Evolutionary conservation across 2,797 vertebrate species (phyloP).

Genomic region (Otus scops): DNA sequence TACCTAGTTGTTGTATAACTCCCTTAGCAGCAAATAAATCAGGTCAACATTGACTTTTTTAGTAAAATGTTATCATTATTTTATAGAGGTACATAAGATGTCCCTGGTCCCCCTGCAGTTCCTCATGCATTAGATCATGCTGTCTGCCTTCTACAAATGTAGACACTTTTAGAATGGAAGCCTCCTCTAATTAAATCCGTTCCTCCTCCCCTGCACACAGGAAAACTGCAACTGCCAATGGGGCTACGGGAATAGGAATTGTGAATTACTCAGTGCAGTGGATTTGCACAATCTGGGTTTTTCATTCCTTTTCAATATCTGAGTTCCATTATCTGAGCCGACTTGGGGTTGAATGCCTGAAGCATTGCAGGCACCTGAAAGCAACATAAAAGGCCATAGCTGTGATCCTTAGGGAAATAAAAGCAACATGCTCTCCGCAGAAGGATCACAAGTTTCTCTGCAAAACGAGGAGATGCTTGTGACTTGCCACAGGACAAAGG

Average conservation of each 20-base stretch:
- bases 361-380: background rate
- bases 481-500: background rate
- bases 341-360: conserved; percentile 10
- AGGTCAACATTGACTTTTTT: background rate
- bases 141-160: background rate
- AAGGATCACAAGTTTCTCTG: conserved; percentile 14
- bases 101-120: background rate
- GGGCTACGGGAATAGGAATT: background rate
- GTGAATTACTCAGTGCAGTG: background rate
- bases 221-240: background rate
- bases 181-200: background rate
- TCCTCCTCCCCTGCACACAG: background rate
- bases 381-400: background rate
- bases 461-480: background rate
- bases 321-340: conserved; percentile 47
- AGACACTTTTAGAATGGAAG: background rate
- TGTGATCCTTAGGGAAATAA: conserved; percentile 6
- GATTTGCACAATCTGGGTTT: conserved; percentile 35
- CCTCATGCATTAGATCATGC: background rate
- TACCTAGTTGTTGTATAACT: background rate
- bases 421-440: background rate
- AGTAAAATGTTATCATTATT: background rate
- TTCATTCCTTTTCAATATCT: conserved; percentile 26
- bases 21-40: background rate
- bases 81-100: background rate